phyloP scores from a whole-genome alignment of 2,888 invertebrate genomes.

The Ormyrus labotus region DNA sequence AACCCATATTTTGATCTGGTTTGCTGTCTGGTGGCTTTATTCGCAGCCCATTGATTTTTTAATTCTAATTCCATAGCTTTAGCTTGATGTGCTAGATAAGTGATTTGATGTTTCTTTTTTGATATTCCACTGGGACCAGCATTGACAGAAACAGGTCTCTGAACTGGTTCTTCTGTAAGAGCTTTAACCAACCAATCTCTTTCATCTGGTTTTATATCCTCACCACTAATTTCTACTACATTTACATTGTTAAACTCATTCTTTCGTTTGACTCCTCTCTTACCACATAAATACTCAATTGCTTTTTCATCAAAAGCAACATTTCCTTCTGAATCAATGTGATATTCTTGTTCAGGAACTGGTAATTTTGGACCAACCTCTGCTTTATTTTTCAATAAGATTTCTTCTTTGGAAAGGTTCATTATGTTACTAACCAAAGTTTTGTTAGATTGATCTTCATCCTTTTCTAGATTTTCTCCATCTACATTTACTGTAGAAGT shows the following conservation, averaged over 20 bases:
- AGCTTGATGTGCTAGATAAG: constrained; percentile 94
- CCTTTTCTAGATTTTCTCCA: not conserved
- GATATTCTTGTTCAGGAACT: constrained; percentile 74
- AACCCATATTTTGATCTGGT: constrained; percentile 98
- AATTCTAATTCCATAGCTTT: constrained; percentile 95
- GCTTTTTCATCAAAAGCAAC: constrained; percentile 73
- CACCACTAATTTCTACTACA: constrained; percentile 89
- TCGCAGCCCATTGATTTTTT: constrained; percentile 95
- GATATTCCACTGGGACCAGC: constrained; percentile 82
- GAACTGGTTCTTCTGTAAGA: constrained; percentile 83
- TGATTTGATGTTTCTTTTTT: constrained; percentile 95
- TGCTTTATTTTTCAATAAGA: constrained; percentile 75
- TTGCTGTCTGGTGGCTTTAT: constrained; percentile 88
- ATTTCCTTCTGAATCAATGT: constrained; percentile 71
- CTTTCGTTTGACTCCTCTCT: constrained; percentile 74
- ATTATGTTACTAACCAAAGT: constrained; percentile 77
- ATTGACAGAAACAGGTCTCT: constrained; percentile 75
- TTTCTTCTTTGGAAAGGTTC: constrained; percentile 76
- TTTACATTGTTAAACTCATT: constrained; percentile 79
- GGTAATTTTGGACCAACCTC: constrained; percentile 73
- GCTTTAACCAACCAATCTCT: constrained; percentile 89
- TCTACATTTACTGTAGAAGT: not conserved
- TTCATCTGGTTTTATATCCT: constrained; percentile 87
- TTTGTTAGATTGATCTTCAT: constrained; percentile 52
- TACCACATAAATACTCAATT: constrained; percentile 73